Base-by-base conservation (phyloP, 2,888 invertebrate genomes). In the Willowsia nigromaculata region DNA sequence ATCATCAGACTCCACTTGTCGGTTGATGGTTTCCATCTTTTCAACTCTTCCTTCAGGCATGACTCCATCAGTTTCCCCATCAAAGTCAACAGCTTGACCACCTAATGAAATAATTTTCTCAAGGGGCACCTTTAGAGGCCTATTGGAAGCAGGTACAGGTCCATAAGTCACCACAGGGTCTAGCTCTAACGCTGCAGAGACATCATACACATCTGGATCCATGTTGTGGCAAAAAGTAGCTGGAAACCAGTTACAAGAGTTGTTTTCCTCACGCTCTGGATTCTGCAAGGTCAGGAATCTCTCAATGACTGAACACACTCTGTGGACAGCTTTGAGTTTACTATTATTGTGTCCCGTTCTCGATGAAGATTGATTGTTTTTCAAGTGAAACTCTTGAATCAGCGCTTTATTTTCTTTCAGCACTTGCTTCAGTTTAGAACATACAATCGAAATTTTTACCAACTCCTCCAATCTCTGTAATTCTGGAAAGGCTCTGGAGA, bases 371-470 rank as follows among this genome's bases (percentile, higher is more conserved):
- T 33, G 59, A 80, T 80, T 56, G n/a, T 30, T 37, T 40, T 56
- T 80, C 5, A 30, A 56, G 25, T 65, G 65, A 43, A 82, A 81
- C 81, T 85, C 89, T 33, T 74, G 85, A 81, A 85, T 71, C 43
- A 89, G 43, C 11, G 65, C 82, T 43, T 88, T 88, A 18, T 88
- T 85, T 27, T 91, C 89, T 30, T 62, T 59, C 4, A 91, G 80
- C 50, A 91, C 84, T 62, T 88, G 76, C 68, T 71, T 74, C 3
- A 91, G 62, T 71, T 91, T 91, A 27, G 87, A 62, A 59, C 85
- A 89, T 62, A 91, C 91, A 11, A 91, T 37, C n/a, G 86, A 89
- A 47, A 91, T 85, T 68, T 91, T 91, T 13, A 82, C 88, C 15
- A 91, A 65, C 78, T 91, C 91, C 37, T 91, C 89, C 15, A 91